Evolutionary conservation across 2,797 vertebrate genomes (phyloP).

Genomic region (Chelon labrosus): DNA sequence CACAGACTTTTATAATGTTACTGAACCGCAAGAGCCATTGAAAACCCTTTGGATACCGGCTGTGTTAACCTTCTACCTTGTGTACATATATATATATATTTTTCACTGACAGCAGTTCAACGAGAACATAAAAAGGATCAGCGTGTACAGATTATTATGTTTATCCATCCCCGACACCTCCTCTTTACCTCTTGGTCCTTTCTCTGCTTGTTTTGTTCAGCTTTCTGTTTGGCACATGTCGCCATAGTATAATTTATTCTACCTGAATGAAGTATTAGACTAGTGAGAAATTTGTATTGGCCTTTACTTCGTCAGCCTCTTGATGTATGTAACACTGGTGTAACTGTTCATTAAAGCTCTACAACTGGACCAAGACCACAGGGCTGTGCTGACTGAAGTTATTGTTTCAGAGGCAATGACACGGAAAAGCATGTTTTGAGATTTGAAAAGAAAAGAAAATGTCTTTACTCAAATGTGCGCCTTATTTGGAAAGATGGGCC

Average conservation of each 20-base stretch:
- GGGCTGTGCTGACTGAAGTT: constrained; percentile 1
- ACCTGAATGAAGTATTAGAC: constrained; percentile 94
- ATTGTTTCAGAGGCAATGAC: not conserved
- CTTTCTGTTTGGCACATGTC: constrained; percentile 85
- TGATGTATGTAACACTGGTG: constrained; percentile 94
- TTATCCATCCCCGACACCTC: constrained; percentile 36
- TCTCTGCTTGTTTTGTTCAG: constrained; percentile 73
- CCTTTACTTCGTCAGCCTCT: constrained; percentile 94
- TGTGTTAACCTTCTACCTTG: constrained; percentile 61
- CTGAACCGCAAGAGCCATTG: constrained; percentile 19
- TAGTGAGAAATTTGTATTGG: constrained; percentile 92
- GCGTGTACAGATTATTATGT: constrained; percentile 55
- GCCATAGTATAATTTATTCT: constrained; percentile 98
- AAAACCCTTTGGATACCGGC: constrained; percentile 7
- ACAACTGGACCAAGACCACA: constrained; percentile 68
- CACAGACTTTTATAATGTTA: constrained; percentile 27
- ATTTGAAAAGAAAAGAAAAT: too few species aligned
- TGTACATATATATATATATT: constrained; percentile 65
- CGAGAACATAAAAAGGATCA: constrained; percentile 32
- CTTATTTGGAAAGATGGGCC: too few species aligned
- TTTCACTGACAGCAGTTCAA: constrained; percentile 63
- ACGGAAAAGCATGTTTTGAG: not conserved
- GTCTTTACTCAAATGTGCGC: too few species aligned
- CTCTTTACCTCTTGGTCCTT: constrained; percentile 65
- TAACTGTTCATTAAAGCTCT: constrained; percentile 93